phyloP scores from a whole-genome alignment of 2,888 invertebrate genomes.

The Eupeodes latifasciatus region DNA sequence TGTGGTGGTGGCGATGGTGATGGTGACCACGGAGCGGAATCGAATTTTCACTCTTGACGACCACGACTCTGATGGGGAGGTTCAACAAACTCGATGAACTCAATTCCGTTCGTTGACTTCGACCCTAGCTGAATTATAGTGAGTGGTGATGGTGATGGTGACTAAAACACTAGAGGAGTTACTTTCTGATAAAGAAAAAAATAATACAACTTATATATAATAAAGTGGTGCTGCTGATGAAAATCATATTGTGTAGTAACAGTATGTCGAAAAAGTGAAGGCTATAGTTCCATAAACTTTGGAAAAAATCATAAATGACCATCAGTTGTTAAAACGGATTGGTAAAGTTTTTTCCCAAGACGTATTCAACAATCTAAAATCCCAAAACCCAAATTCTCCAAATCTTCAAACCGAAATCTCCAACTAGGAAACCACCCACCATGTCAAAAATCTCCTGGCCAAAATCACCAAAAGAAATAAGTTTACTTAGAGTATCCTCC shows the following conservation, averaged over 20 bases:
- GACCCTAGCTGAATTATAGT: slow-evolving; percentile 57
- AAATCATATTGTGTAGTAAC: slow-evolving; percentile 43
- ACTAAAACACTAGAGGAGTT: slow-evolving; percentile 49
- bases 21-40: slow-evolving; percentile 42
- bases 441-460: too few species aligned
- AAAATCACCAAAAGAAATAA: too few species aligned
- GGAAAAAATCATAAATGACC: too few species aligned
- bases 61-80: slow-evolving; percentile 60
- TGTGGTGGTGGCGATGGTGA: background rate
- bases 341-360: too few species aligned
- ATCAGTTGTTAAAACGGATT: too few species aligned
- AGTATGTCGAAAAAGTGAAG: slow-evolving; percentile 42
- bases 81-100: slow-evolving; percentile 74
- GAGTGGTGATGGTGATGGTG: slow-evolving; percentile 20
- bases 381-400: too few species aligned
- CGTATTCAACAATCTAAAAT: too few species aligned
- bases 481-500: too few species aligned
- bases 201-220: background rate
- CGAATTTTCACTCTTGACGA: slow-evolving; percentile 73
- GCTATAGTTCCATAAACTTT: too few species aligned
- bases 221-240: slow-evolving; percentile 53
- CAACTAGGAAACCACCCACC: too few species aligned
- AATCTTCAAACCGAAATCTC: too few species aligned
- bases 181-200: slow-evolving; percentile 41
- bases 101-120: slow-evolving; percentile 74